Evolutionary conservation across 37 sponge, comb jelly and placozoan genomes (phyloP).

Genomic region (Geodia barretti): DNA sequence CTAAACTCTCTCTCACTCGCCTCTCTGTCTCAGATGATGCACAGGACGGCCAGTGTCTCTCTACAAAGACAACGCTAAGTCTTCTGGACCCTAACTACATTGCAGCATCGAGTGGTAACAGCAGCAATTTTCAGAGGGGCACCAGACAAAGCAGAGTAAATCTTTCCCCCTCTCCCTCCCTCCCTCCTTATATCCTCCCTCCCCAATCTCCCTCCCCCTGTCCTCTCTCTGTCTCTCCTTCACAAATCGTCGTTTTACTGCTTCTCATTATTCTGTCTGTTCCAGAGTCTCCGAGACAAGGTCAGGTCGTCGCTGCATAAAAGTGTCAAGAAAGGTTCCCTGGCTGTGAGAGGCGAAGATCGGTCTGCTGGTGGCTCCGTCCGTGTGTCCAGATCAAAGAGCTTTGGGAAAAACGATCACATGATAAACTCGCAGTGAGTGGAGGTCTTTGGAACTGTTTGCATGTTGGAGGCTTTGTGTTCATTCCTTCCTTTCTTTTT

Average conservation of each 20-base stretch:
- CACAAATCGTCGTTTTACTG: background rate
- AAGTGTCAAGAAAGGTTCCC: conserved; percentile 33
- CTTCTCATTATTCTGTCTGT: background rate
- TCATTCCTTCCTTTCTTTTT: background rate
- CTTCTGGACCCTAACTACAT: conserved; percentile 22
- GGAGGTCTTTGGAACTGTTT: too few relatives aligned
- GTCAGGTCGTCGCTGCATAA: conserved; percentile 35
- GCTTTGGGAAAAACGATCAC: conserved; percentile 53
- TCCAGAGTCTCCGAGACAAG: conserved; percentile 51
- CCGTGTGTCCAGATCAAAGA: conserved; percentile 33
- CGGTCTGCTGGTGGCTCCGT: conserved; percentile 36
- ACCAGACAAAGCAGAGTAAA: conserved; percentile 32
- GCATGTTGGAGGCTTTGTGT: background rate
- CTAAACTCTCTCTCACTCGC: background rate
- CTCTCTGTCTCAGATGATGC: conserved; percentile 5
- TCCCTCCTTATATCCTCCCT: background rate
- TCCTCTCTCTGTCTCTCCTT: background rate
- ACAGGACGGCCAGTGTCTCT: background rate
- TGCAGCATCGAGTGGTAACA: background rate
- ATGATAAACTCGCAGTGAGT: too few relatives aligned
- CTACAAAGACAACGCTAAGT: conserved; percentile 22
- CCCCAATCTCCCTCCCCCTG: background rate
- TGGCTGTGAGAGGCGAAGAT: background rate
- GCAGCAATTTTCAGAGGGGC: conserved; percentile 53
- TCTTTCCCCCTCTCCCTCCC: conserved; percentile 3